phyloP scores from a whole-genome alignment of 2,113 vertebrate genomes.

The Columbina picui region DNA sequence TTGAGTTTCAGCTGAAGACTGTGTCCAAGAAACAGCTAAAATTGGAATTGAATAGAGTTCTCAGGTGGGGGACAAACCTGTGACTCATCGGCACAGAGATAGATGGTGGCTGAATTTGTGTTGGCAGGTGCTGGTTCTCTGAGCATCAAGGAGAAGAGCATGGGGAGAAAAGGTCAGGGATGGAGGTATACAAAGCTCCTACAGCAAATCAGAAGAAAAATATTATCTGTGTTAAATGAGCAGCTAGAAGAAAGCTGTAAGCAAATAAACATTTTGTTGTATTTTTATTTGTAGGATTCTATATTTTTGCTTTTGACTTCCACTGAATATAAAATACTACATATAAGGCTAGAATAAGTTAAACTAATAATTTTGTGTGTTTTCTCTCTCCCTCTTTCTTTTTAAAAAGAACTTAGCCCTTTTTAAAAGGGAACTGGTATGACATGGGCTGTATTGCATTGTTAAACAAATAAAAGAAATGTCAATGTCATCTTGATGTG shows the following conservation, averaged over 20 bases:
- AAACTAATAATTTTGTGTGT: background rate
- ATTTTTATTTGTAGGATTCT: background rate
- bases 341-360: background rate
- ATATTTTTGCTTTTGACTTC: background rate
- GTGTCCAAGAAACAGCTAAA: conserved; percentile 13
- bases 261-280: background rate
- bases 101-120: conserved; percentile 7
- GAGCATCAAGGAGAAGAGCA: background rate
- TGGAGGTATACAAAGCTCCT: background rate
- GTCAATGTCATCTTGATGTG: background rate
- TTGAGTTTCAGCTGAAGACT: background rate
- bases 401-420: background rate
- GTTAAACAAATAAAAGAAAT: background rate
- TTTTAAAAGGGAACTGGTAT: background rate
- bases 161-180: background rate
- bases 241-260: background rate
- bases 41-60: conserved; percentile 3
- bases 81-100: conserved; percentile 28
- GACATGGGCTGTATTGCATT: background rate
- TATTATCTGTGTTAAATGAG: background rate
- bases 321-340: background rate
- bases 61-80: conserved; percentile 2
- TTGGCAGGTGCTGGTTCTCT: conserved; percentile 7
- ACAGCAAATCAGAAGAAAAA: background rate
- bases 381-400: background rate